Base-by-base conservation (phyloP, 2,797 vertebrate genomes). In the Lagodon rhomboides region DNA sequence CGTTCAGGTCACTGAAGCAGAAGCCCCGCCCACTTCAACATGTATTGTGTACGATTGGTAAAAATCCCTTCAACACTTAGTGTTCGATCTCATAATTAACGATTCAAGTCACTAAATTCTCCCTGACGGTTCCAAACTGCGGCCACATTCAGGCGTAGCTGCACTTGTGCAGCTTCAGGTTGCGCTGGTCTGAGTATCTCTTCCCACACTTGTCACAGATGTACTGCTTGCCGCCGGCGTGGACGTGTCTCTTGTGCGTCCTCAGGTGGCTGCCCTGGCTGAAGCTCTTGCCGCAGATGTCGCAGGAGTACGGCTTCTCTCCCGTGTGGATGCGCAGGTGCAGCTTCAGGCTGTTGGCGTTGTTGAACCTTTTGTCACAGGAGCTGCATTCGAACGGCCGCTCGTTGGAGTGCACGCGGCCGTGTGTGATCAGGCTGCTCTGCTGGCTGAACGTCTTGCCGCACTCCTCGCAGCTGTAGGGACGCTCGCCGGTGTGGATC, bases 131-230 rank as follows among this genome's bases (percentile, higher is more conserved):
- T 20, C 27, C 46, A 50, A 2, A n/a, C 12, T 5, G 4, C 1
- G 5, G 1, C 15, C 0, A 1, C 17, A 0, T 11, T 91, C 83
- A 95, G 0, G 93, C 93, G 22, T 95, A 96, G 83, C 90, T 77
- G 20, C 95, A 96, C 86, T 95, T 96, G 84, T 96, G 95, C 75
- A 94, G 49, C 83, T 92, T 94, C 0, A 96, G 91, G 80, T 95
- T 95, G 60, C 95, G 93, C 1, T 91, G 91, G 85, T 95, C 95
- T 0, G 94, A 92, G 61, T 96, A 96, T 22, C 90, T 92, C 80
- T 96, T 96, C 0, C 95, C 95, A 2, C 95, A 96, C 79, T 85
- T 91, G 74, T 96, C 95, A 1, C 95, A 96, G 80, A 96, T 96
- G 83, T 83, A 96, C 87, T 94, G 93, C 70, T 96, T 96, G 12